These are phyloP conservation scores for Leptonema lineaticorne DNA, from an alignment of 1,140 invertebrate species.

Conservation along the genomic window DNA sequence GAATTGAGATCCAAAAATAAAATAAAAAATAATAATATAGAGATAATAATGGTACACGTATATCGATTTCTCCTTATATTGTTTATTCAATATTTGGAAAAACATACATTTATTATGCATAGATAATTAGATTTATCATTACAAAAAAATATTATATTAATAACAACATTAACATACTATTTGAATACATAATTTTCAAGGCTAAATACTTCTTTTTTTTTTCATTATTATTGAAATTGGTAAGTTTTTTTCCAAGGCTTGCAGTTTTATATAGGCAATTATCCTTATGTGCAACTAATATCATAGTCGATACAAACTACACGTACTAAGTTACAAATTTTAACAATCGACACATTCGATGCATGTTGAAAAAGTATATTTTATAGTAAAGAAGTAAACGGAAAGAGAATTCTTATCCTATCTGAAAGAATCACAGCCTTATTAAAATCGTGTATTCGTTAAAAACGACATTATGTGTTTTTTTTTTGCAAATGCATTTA, in stretches of 20 bases:
- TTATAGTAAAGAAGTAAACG: too few species aligned
- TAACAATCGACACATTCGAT: not conserved
- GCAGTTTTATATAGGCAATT: slow-evolving; percentile 20
- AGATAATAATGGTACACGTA: not conserved
- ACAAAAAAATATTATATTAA: slow-evolving; percentile 19
- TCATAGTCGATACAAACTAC: slow-evolving; percentile 2
- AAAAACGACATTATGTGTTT: too few species aligned
- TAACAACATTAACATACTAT: slow-evolving; percentile 28
- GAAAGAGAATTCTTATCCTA: slow-evolving; percentile 13
- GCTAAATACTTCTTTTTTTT: slow-evolving; percentile 26
- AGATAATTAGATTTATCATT: slow-evolving; percentile 13
- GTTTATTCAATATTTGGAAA: slow-evolving; percentile 12
- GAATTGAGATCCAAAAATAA: not conserved
- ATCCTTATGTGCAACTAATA: slow-evolving; percentile 3
- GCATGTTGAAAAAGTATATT: not conserved
- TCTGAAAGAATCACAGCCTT: slow-evolving; percentile 14
- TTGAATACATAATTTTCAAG: slow-evolving; percentile 27
- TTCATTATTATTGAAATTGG: slow-evolving; percentile 18
- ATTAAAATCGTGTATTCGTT: too few species aligned
- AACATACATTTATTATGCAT: slow-evolving; percentile 1
- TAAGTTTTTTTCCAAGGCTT: slow-evolving; percentile 19
- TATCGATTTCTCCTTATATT: not conserved
- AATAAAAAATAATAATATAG: slow-evolving; percentile 14
- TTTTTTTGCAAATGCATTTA: too few species aligned
- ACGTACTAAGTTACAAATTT: not conserved